phyloP scores from a whole-genome alignment of 1,140 invertebrate species.

The Agraylea sexmaculata region DNA sequence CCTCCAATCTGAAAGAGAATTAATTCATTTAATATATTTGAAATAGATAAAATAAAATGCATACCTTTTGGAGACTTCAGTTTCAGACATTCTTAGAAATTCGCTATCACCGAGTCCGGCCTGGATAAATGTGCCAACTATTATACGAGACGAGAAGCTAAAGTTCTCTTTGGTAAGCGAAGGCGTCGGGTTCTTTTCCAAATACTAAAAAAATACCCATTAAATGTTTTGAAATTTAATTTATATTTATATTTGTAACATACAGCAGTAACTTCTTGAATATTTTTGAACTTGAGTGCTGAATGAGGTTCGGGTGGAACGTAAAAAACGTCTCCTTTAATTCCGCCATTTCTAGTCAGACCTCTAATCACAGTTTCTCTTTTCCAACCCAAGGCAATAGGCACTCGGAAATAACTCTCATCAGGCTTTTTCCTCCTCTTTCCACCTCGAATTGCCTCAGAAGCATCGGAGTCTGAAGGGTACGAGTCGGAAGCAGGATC shows the following conservation, averaged over 20 bases:
- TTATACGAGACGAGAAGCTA: constrained; percentile 76
- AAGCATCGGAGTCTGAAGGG: constrained; percentile 41
- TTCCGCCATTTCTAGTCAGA: constrained; percentile 64
- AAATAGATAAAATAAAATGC: constrained; percentile 6
- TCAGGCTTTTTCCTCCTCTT: constrained; percentile 33
- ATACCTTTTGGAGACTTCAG: constrained; percentile 49
- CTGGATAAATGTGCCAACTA: constrained; percentile 84
- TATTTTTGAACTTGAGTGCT: constrained; percentile 31
- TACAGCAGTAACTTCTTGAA: constrained; percentile 41
- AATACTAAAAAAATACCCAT: constrained; percentile 44
- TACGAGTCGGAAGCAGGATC: constrained; percentile 30
- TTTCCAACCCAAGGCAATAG: constrained; percentile 54
- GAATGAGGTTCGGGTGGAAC: constrained; percentile 68
- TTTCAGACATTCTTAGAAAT: constrained; percentile 46
- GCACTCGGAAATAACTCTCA: constrained; percentile 28
- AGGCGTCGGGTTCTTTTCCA: constrained; percentile 61
- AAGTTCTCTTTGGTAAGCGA: constrained; percentile 79
- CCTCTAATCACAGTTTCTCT: constrained; percentile 79
- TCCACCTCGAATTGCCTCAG: constrained; percentile 39
- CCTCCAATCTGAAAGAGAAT: constrained; percentile 40
- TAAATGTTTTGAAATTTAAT: constrained; percentile 3
- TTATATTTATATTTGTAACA: constrained; percentile 19
- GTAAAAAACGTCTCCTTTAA: constrained; percentile 81
- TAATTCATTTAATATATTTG: neutral
- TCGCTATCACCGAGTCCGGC: constrained; percentile 42